These are phyloP conservation scores for Catagonus wagneri DNA, from an alignment of 2,113 vertebrate genomes.

Conservation along the genomic window DNA sequence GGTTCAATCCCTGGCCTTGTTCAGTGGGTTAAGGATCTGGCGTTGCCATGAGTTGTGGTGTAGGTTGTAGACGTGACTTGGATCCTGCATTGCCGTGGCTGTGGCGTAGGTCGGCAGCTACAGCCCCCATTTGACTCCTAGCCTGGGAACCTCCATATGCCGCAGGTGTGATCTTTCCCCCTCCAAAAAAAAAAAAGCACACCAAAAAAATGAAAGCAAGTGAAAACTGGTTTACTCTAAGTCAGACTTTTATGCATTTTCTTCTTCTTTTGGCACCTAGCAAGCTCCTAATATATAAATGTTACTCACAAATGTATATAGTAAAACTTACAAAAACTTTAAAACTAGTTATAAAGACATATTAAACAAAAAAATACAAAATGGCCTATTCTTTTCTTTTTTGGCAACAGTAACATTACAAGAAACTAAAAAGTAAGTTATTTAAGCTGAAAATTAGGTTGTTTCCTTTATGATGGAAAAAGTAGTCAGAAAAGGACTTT, in stretches of 20 bases:
- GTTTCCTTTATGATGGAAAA: slow-evolving; percentile 50
- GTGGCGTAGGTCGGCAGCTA: no score
- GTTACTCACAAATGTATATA: background rate
- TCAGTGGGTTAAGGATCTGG: no score
- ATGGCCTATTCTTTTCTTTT: background rate
- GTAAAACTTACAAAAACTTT: slow-evolving; percentile 60
- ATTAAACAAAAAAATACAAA: slow-evolving; percentile 39
- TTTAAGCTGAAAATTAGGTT: background rate
- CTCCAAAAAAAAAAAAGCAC: no score
- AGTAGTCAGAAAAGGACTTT: background rate
- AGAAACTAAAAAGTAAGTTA: slow-evolving; percentile 6
- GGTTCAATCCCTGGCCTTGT: no score
- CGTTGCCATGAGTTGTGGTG: no score
- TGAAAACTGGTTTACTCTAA: slow-evolving; percentile 32
- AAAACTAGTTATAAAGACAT: slow-evolving; percentile 42
- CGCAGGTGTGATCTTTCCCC: no score
- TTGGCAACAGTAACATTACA: slow-evolving; percentile 25
- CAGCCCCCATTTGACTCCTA: no score
- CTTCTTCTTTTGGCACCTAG: slow-evolving; percentile 18
- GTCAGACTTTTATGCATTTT: background rate
- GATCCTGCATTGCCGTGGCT: no score
- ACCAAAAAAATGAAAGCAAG: slow-evolving; percentile 54
- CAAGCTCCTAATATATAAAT: background rate
- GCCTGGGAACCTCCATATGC: no score
- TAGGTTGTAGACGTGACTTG: no score